Evolutionary conservation across 2,888 invertebrate genomes (phyloP).

Genomic region (Schizotus pectinicornis): DNA sequence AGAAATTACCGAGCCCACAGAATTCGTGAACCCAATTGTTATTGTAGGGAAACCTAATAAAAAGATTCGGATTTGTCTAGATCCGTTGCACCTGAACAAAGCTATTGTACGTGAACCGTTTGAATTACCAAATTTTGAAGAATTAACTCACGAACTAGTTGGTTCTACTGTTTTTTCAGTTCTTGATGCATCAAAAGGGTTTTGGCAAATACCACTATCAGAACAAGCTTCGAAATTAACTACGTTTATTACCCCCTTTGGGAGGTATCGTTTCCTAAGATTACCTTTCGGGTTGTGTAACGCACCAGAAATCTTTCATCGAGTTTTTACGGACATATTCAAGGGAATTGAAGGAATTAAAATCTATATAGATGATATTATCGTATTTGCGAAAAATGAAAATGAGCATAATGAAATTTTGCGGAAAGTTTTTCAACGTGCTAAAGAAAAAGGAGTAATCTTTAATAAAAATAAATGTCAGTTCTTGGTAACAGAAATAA

Average conservation of each 20-base stretch:
- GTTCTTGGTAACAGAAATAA: slow-evolving; percentile 32
- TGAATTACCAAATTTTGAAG: too few relatives aligned
- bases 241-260: too few relatives aligned
- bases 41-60: too few relatives aligned
- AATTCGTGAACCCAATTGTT: too few relatives aligned
- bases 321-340: slow-evolving; percentile 36
- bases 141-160: too few relatives aligned
- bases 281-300: slow-evolving; percentile 39
- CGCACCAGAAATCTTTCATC: slow-evolving; percentile 41
- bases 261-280: slow-evolving; percentile 34
- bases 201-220: too few relatives aligned
- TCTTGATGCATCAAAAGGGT: too few relatives aligned
- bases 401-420: slow-evolving; percentile 35
- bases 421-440: slow-evolving; percentile 31
- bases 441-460: slow-evolving; percentile 27
- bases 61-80: too few relatives aligned
- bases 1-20: too few relatives aligned
- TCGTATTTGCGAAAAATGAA: slow-evolving; percentile 35
- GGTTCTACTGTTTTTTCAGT: too few relatives aligned
- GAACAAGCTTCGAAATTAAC: slow-evolving; percentile 41
- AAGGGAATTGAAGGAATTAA: slow-evolving; percentile 32
- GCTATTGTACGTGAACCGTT: too few relatives aligned
- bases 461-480: slow-evolving; percentile 37
- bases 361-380: slow-evolving; percentile 41
- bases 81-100: too few relatives aligned